These are phyloP conservation scores for Leptobrachium ailaonicum DNA, from an alignment of 2,113 vertebrate genomes.

Conservation along the genomic window DNA sequence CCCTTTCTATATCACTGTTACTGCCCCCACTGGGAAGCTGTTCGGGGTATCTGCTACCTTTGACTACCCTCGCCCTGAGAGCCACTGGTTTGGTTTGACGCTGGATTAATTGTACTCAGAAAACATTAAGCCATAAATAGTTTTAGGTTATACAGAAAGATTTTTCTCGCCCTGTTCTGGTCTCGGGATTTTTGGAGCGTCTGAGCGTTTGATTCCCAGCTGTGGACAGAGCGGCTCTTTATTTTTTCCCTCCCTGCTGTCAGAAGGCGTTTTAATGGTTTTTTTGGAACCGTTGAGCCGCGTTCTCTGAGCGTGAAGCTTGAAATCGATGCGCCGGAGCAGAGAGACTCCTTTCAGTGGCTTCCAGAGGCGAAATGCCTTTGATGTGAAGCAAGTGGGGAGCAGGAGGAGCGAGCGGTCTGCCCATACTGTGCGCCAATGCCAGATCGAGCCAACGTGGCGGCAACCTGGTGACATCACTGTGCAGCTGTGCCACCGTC, in stretches of 20 bases:
- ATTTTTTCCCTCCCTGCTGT: neutral
- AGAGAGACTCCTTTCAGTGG: slow-evolving; percentile 26
- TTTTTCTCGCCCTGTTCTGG: neutral
- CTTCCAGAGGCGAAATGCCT: slow-evolving; percentile 11
- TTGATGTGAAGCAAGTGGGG: slow-evolving; percentile 41
- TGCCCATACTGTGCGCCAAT: slow-evolving; percentile 24
- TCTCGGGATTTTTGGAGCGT: neutral
- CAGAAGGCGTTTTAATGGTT: neutral
- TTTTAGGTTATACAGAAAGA: neutral
- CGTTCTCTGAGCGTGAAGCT: neutral
- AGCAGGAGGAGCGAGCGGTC: neutral
- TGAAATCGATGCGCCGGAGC: slow-evolving; percentile 11
- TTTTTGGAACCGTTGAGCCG: neutral
- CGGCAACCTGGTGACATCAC: slow-evolving; percentile 40
- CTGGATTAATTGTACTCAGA: no score
- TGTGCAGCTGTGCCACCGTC: neutral
- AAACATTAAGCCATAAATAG: no score
- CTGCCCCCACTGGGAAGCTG: no score
- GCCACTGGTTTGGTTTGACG: no score
- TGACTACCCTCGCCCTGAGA: no score
- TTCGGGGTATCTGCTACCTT: no score
- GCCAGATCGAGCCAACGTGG: neutral
- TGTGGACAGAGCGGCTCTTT: neutral
- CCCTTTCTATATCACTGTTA: no score
- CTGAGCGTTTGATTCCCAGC: neutral